Evolutionary conservation across 2,888 invertebrate genomes (phyloP), one percentile per base, ranked within the genome.

Genomic region (Didymodactylos carnosus): DNA sequence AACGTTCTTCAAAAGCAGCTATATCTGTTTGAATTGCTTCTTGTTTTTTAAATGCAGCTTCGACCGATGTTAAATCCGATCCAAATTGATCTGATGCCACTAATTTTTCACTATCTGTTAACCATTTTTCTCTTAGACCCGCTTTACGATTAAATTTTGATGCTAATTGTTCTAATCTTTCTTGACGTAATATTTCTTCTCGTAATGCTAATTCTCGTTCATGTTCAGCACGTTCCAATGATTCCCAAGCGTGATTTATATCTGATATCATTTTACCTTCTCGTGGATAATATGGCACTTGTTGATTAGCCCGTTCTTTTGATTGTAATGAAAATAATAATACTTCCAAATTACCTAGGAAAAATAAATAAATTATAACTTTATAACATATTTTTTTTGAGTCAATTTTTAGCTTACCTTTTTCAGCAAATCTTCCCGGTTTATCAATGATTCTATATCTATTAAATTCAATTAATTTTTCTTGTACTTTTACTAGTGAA

Each of bases 21-120:
- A 97, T 95, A 81, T 97, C 97, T 0, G 95, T 94, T 76, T 92
- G 91, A 77, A 97, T 94, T 23, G 97, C 95, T 84, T 97, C 95
- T 82, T 97, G 95, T 81, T 97, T 97, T 85, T 97, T 97, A 51
- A 97, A 89, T 0, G 94, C 93, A 2, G 95, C 95, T 82, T 97
- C 95, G 3, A 98, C 98, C 0, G 94, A 94, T 7, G 95, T 92
- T 79, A 99, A 86, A 85, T 99, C 98, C 84, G 91, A 92, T 5
- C 98, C 98, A 83, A 99, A 99, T 87, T 98, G 98, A 84, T 99
- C 98, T 27, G 72, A 40, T 39, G 73, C 73, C 14, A 75, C n/a
- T 41, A 75, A 25, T 41, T 69, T 69, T 25, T 35, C 69, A 49
- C 69, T 72, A 16, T 46, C 73, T 46, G 71, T 75, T 69, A 51